Evolutionary conservation across 1,140 invertebrate genomes (phyloP).

Genomic region (Sycobia sp.): DNA sequence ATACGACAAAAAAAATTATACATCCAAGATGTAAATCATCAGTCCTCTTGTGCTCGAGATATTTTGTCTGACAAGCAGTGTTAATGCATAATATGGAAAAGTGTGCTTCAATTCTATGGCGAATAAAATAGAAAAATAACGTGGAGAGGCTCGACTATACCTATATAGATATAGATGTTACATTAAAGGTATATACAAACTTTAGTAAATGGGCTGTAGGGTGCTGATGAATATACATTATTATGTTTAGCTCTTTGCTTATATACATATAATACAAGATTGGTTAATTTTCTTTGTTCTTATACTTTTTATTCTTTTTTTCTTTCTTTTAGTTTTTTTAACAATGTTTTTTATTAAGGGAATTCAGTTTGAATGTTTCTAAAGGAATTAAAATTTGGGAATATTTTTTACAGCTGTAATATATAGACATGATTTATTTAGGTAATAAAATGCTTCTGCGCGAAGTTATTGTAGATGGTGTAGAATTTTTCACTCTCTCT

Average conservation of each 20-base stretch:
- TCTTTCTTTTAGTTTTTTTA: conserved; percentile 1
- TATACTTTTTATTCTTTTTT: background rate
- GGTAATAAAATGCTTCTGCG: conserved; percentile 24
- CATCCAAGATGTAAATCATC: conserved; percentile 12
- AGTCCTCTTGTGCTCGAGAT: conserved; percentile 3
- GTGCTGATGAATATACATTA: conserved; percentile 6
- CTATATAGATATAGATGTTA: too few relatives aligned
- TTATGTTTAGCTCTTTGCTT: conserved; percentile 9
- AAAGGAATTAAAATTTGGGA: conserved; percentile 15
- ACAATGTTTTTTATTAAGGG: background rate
- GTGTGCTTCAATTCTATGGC: conserved; percentile 12
- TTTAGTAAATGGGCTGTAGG: conserved; percentile 22
- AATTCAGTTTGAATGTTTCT: conserved; percentile 7
- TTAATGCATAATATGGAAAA: conserved; percentile 12
- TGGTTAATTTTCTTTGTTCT: conserved; percentile 6
- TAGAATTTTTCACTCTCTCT: conserved; percentile 19
- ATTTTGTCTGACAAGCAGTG: conserved; percentile 17
- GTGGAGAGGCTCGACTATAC: conserved; percentile 20
- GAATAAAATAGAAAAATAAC: background rate
- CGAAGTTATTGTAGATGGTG: conserved; percentile 18
- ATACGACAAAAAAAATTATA: conserved; percentile 6
- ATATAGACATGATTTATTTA: conserved; percentile 19
- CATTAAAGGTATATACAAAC: conserved; percentile 12
- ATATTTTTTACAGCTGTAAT: background rate
- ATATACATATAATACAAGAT: too few relatives aligned